A percentile compares a stretch with the other conserved stretches of the same genome.
phyloP scores from a whole-genome alignment of 92 coral and sea anemone genomes.

The Bergia puertoricense region DNA sequence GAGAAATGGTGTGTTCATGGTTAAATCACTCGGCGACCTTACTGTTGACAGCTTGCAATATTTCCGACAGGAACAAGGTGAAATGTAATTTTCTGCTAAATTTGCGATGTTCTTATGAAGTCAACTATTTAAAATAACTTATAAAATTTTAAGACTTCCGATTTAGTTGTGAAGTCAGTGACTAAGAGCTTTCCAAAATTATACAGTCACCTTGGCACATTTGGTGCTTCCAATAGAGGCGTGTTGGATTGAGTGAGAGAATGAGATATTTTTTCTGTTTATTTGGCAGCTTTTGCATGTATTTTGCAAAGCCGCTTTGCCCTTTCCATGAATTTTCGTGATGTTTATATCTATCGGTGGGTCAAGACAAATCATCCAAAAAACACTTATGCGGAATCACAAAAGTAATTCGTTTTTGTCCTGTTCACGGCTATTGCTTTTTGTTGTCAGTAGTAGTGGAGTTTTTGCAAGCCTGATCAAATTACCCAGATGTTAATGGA shows the following conservation, averaged over 20 bases:
- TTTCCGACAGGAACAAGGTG: neutral
- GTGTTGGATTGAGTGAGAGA: neutral
- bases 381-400: neutral
- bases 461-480: neutral
- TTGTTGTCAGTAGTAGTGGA: neutral
- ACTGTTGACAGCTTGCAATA: neutral
- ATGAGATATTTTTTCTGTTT: neutral
- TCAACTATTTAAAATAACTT: too few species aligned
- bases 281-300: neutral
- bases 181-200: neutral
- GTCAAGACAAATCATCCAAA: neutral
- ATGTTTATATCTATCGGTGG: constrained; percentile 7
- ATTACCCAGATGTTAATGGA: constrained; percentile 17
- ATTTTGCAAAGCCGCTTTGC: neutral
- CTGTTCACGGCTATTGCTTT: neutral
- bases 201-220: too few species aligned
- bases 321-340: neutral
- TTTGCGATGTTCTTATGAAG: neutral
- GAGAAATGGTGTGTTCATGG: neutral
- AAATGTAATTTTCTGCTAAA: neutral
- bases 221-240: neutral
- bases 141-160: too few species aligned
- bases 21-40: neutral
- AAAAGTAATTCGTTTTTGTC: neutral
- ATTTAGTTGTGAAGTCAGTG: neutral